Percentiles rank a stretch among this genome's conserved stretches.
phyloP scores from a whole-genome alignment of 2,888 invertebrate species.

The Megaustenia siamemsis region DNA sequence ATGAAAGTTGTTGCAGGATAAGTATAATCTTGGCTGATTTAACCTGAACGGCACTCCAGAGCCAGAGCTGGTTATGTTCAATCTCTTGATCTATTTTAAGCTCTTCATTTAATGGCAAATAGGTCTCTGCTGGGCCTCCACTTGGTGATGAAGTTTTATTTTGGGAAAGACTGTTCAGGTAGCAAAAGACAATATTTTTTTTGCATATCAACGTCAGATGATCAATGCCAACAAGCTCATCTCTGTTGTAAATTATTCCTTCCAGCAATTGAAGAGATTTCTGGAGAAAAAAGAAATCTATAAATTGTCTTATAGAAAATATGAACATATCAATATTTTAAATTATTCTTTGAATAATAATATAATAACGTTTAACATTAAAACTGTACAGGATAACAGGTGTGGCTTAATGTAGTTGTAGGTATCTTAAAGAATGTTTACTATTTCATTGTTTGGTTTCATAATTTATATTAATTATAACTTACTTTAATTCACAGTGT shows the following conservation, averaged over 20 bases:
- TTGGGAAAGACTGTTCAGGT: not conserved
- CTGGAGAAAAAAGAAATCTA: conserved; percentile 24
- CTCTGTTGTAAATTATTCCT: conserved; percentile 42
- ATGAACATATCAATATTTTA: no score
- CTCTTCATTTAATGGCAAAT: not conserved
- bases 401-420: no score
- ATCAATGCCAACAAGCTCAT: conserved; percentile 46
- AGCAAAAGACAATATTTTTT: conserved; percentile 38
- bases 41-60: conserved; percentile 21
- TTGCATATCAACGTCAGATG: conserved; percentile 39
- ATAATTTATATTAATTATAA: no score
- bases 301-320: no score
- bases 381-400: no score
- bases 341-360: no score
- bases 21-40: conserved; percentile 46
- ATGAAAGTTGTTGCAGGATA: conserved; percentile 45
- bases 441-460: no score
- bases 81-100: not conserved
- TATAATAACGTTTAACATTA: no score
- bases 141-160: not conserved
- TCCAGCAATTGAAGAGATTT: conserved; percentile 50
- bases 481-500: no score
- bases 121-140: not conserved
- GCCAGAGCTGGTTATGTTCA: not conserved
- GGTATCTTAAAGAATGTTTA: no score